These are phyloP conservation scores for Oceanodroma leucorhoa DNA, from an alignment of 2,797 vertebrate species.

Conservation along the genomic window DNA sequence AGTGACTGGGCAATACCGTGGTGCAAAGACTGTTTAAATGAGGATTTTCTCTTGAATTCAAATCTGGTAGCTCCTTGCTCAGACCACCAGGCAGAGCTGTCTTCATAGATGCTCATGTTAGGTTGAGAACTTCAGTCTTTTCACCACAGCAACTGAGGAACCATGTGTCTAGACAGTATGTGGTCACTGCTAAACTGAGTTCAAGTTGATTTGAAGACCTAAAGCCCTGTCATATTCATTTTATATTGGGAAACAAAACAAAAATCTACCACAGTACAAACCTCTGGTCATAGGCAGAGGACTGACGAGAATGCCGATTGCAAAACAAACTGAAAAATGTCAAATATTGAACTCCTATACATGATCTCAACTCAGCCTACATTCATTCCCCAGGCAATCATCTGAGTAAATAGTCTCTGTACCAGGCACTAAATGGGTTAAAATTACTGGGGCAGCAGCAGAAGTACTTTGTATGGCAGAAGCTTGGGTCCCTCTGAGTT, in stretches of 20 bases:
- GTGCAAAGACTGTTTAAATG: not conserved
- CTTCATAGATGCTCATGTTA: not conserved
- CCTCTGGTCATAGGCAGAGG: not conserved
- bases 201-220: not conserved
- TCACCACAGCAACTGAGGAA: not conserved
- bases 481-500: not conserved
- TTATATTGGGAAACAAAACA: not conserved
- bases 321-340: not conserved
- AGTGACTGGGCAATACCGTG: not conserved
- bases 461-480: not conserved
- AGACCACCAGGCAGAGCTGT: not conserved
- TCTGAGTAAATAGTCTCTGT: not conserved
- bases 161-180: not conserved
- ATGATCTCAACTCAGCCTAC: not conserved
- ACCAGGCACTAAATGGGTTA: not conserved
- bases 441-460: not conserved
- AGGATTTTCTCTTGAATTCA: not conserved
- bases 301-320: not conserved
- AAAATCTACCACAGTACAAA: not conserved
- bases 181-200: not conserved
- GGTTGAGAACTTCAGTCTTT: not conserved
- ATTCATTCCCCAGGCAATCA: not conserved
- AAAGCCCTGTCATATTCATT: not conserved
- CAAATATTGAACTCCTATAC: not conserved
- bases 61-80: not conserved